phyloP scores from a whole-genome alignment of 2,888 invertebrate species.

The Eulithis prunata region DNA sequence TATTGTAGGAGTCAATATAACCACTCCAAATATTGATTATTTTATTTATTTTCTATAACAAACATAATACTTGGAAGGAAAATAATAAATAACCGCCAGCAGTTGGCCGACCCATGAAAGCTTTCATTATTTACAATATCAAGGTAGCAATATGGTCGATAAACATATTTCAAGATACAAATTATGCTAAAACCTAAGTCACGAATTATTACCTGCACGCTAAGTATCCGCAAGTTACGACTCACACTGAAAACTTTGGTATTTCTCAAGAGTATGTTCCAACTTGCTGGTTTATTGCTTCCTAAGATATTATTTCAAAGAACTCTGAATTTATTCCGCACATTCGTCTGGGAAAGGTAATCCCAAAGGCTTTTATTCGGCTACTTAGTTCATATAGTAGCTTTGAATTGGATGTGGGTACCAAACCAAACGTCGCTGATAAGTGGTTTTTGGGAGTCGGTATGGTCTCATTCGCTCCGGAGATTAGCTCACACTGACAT shows the following conservation, averaged over 20 bases:
- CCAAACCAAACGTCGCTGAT: slow-evolving; percentile 45
- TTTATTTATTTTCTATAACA: background rate
- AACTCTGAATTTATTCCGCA: slow-evolving; percentile 76
- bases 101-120: slow-evolving; percentile 5
- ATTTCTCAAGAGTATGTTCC: slow-evolving; percentile 74
- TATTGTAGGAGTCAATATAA: no score
- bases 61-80: slow-evolving; percentile 1
- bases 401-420: slow-evolving; percentile 52
- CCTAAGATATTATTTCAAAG: slow-evolving; percentile 81
- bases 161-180: slow-evolving; percentile 44
- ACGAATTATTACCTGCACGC: slow-evolving; percentile 61
- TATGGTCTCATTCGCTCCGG: slow-evolving; percentile 20
- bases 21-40: no score
- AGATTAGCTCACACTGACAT: slow-evolving; percentile 2
- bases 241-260: slow-evolving; percentile 73
- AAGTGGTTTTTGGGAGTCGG: slow-evolving; percentile 26
- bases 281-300: slow-evolving; percentile 82
- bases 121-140: slow-evolving; percentile 21
- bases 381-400: slow-evolving; percentile 72
- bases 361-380: slow-evolving; percentile 75
- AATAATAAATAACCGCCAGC: slow-evolving; percentile 10
- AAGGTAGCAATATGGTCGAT: slow-evolving; percentile 31
- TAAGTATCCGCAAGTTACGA: slow-evolving; percentile 65
- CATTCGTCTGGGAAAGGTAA: slow-evolving; percentile 70
- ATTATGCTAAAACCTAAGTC: slow-evolving; percentile 51